phyloP scores from a whole-genome alignment of 2,797 vertebrate species.

The Mormyrus hasselquistii region DNA sequence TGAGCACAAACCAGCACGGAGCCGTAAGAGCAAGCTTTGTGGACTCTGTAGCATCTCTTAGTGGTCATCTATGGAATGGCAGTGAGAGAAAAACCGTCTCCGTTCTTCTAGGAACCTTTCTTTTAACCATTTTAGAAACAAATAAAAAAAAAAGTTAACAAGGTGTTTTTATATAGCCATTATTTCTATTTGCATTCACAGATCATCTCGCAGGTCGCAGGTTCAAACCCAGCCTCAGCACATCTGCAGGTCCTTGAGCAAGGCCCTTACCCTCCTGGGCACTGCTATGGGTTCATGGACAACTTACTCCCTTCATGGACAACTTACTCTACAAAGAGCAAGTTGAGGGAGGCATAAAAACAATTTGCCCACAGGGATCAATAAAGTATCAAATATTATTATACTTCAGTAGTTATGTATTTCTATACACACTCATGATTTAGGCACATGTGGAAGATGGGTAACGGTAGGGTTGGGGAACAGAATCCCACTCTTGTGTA shows the following conservation, averaged over 20 bases:
- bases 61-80: background rate
- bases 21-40: slow-evolving; percentile 17
- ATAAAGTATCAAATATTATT: too few relatives aligned
- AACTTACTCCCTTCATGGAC: too few relatives aligned
- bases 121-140: background rate
- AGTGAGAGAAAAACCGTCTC: background rate
- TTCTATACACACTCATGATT: background rate
- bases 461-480: background rate
- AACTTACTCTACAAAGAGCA: too few relatives aligned
- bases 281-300: too few relatives aligned
- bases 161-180: background rate
- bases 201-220: too few relatives aligned
- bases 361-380: too few relatives aligned
- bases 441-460: background rate
- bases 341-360: too few relatives aligned
- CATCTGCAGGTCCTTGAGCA: too few relatives aligned
- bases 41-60: slow-evolving; percentile 25
- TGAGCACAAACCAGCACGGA: background rate
- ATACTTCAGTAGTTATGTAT: background rate
- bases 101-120: background rate
- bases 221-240: too few relatives aligned
- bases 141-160: background rate
- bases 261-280: too few relatives aligned
- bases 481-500: background rate
- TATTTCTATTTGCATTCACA: background rate